These are phyloP conservation scores for Cheilosia grossa DNA, from an alignment of 2,888 invertebrate genomes.

Conservation along the genomic window DNA sequence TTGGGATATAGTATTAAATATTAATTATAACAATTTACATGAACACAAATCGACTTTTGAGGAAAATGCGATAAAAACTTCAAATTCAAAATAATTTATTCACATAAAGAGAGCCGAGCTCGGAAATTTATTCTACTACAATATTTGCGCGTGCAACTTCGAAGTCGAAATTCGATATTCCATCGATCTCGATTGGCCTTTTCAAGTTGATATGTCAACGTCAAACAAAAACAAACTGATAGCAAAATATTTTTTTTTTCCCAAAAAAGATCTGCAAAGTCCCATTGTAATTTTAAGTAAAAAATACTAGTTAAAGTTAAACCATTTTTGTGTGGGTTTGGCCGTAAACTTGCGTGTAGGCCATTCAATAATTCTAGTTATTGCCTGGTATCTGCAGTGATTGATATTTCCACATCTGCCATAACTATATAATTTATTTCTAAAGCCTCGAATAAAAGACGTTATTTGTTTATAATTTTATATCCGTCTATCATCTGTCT, in stretches of 20 bases:
- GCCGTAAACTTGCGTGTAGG: not conserved
- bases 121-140: too few relatives aligned
- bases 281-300: slow-evolving; percentile 19
- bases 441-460: slow-evolving; percentile 20
- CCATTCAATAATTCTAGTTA: not conserved
- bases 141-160: too few relatives aligned
- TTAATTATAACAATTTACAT: too few relatives aligned
- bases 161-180: too few relatives aligned
- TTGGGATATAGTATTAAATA: too few relatives aligned
- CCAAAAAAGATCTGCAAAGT: too few relatives aligned
- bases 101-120: too few relatives aligned
- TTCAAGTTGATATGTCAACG: not conserved
- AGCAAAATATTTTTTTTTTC: too few relatives aligned
- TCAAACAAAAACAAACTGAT: slow-evolving; percentile 29
- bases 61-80: too few relatives aligned
- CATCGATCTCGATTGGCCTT: slow-evolving; percentile 19
- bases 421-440: not conserved
- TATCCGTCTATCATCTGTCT: not conserved
- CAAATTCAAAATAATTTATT: too few relatives aligned
- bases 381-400: not conserved
- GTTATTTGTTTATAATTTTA: slow-evolving; percentile 40
- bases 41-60: too few relatives aligned
- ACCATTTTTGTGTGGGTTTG: not conserved
- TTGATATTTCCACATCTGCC: not conserved
- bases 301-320: not conserved